Conservation (phyloP, 2,888 invertebrate species). For the Macrosiphum euphorbiae region DNA sequence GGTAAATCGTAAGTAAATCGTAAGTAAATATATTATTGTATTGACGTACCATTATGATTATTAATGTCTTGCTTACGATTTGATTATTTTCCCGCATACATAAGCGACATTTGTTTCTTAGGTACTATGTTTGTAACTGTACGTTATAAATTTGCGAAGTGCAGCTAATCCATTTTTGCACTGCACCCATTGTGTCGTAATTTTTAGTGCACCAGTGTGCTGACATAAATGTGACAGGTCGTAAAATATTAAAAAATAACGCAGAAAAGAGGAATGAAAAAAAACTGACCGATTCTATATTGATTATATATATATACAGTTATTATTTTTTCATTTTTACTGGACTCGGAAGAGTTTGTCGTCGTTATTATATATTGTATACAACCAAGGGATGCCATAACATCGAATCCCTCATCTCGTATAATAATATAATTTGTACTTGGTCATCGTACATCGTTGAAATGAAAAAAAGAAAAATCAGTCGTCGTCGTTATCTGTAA, state of each 20-base stretch:
- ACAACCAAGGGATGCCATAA: background rate
- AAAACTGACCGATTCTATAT: conserved; percentile 1
- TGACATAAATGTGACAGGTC: background rate
- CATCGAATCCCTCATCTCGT: background rate
- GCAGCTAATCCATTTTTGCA: background rate
- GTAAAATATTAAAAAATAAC: background rate
- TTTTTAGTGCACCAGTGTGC: background rate
- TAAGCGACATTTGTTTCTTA: background rate
- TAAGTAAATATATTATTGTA: background rate
- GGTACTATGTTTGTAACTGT: background rate
- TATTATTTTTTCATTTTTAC: background rate
- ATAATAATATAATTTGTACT: background rate
- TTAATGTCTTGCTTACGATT: background rate
- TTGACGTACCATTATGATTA: too few species aligned
- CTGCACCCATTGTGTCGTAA: background rate
- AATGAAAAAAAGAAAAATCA: conserved; percentile 30
- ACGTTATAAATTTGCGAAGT: background rate
- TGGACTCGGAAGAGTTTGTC: background rate
- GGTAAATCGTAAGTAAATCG: background rate
- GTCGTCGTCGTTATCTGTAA: conserved; percentile 51
- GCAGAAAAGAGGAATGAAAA: background rate
- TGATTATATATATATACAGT: conserved; percentile 3
- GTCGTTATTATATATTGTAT: background rate
- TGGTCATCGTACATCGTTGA: background rate
- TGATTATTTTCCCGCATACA: background rate